Percentiles rank a stretch among this genome's conserved stretches.
These are phyloP conservation scores for Oxyura jamaicensis DNA, from an alignment of 2,113 vertebrate genomes.

Conservation along the genomic window DNA sequence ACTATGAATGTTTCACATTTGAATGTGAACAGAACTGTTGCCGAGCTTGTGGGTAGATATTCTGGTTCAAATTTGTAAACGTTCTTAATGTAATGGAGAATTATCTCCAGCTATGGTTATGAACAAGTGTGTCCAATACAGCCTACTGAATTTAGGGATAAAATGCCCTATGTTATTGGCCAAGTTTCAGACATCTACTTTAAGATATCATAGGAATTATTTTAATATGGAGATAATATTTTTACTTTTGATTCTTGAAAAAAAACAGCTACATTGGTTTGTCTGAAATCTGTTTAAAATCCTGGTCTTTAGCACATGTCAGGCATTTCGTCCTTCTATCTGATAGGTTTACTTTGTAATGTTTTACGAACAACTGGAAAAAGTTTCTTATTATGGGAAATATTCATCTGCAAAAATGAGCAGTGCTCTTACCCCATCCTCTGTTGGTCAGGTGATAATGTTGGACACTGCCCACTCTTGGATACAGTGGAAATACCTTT, in stretches of 20 bases:
- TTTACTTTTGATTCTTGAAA: background rate
- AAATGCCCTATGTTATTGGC: background rate
- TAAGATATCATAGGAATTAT: background rate
- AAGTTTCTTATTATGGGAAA: background rate
- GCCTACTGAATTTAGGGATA: background rate
- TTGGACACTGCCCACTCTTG: background rate
- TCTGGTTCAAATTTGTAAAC: background rate
- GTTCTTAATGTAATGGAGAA: background rate
- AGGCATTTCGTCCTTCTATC: background rate
- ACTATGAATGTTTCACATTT: background rate
- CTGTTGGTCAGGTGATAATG: background rate
- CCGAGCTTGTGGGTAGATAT: background rate
- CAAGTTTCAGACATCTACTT: background rate
- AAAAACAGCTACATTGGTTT: background rate
- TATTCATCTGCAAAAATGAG: background rate
- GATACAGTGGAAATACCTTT: background rate
- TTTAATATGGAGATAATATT: background rate
- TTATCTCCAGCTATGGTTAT: background rate
- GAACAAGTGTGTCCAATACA: background rate
- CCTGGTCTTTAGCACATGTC: background rate
- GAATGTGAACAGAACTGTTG: background rate
- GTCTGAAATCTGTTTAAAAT: background rate
- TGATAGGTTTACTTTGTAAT: background rate
- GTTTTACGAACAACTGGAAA: background rate
- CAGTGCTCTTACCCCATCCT: rapidly evolving